A percentile compares a stretch with the other conserved stretches of the same genome.
Conservation (phyloP, 2,113 vertebrate species). For the Setophaga kirtlandii region DNA sequence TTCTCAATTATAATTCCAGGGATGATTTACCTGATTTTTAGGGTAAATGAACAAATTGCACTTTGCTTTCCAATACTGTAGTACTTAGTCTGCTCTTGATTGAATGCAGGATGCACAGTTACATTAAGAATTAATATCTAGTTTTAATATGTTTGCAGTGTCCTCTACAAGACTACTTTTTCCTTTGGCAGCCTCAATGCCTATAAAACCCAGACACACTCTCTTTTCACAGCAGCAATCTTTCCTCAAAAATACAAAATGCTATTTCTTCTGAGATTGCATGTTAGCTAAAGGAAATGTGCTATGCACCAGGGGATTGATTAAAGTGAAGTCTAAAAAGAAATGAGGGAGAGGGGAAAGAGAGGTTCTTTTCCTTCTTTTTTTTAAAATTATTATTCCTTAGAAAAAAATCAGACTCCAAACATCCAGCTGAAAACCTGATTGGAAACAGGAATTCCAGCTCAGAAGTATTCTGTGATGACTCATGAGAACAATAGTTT, state of each 20-base stretch:
- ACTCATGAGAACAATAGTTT: conserved; percentile 42
- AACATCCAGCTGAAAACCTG: conserved; percentile 1
- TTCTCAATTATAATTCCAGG: not conserved
- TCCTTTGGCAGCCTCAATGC: conserved; percentile 2
- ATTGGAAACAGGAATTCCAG: conserved; percentile 47
- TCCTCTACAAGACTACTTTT: not conserved
- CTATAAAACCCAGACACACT: not conserved
- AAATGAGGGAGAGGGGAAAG: not conserved
- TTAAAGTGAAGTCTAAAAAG: not conserved
- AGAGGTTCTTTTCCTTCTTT: not conserved
- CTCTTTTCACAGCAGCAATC: not conserved
- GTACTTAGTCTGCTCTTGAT: not conserved
- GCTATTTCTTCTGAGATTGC: not conserved
- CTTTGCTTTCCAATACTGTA: not conserved
- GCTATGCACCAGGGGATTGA: not conserved
- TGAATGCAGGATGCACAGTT: not conserved
- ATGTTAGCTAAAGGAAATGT: conserved; percentile 18
- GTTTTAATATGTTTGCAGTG: conserved; percentile 32
- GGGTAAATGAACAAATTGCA: not conserved
- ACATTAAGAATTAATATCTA: conserved; percentile 40
- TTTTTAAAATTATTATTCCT: not conserved
- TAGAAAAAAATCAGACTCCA: not conserved
- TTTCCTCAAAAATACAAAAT: not conserved
- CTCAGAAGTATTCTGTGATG: not conserved
- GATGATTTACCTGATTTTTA: not conserved